Evolutionary conservation across 64 coral and sea anemone species (phyloP).

Genomic region (Montipora capricornis): DNA sequence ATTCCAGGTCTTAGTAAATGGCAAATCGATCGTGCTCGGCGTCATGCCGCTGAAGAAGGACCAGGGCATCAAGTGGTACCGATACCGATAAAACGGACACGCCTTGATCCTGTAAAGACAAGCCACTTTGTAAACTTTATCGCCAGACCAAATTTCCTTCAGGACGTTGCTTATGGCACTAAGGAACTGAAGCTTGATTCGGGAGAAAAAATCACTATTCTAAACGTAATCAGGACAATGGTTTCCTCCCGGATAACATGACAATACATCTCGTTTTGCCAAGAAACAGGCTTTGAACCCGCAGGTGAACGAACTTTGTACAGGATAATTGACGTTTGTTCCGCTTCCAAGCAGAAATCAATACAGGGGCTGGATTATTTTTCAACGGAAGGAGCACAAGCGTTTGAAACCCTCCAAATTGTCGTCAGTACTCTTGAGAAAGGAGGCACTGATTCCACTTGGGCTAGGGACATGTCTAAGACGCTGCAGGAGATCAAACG

Average conservation of each 20-base stretch:
- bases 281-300: constrained; percentile 32
- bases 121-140: not conserved
- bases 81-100: too few relatives aligned
- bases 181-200: constrained; percentile 31
- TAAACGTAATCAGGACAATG: constrained; percentile 27
- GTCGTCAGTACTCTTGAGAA: not conserved
- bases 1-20: too few relatives aligned
- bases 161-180: constrained; percentile 20
- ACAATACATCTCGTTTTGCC: constrained; percentile 55
- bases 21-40: too few relatives aligned
- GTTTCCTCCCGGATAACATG: constrained; percentile 4
- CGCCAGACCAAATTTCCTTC: not conserved
- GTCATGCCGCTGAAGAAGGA: too few relatives aligned
- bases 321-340: constrained; percentile 17
- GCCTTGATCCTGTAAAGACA: too few relatives aligned
- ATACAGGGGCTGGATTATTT: constrained; percentile 42
- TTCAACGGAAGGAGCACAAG: constrained; percentile 36
- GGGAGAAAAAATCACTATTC: constrained; percentile 55
- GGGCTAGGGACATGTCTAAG: not conserved
- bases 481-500: constrained; percentile 12
- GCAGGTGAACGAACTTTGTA: constrained; percentile 31
- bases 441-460: not conserved
- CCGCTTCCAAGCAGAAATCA: constrained; percentile 18
- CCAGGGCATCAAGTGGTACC: too few relatives aligned
- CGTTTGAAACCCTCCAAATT: constrained; percentile 17